phyloP scores from a whole-genome alignment of 2,888 invertebrate species.

The Dryobotodes eremita region DNA sequence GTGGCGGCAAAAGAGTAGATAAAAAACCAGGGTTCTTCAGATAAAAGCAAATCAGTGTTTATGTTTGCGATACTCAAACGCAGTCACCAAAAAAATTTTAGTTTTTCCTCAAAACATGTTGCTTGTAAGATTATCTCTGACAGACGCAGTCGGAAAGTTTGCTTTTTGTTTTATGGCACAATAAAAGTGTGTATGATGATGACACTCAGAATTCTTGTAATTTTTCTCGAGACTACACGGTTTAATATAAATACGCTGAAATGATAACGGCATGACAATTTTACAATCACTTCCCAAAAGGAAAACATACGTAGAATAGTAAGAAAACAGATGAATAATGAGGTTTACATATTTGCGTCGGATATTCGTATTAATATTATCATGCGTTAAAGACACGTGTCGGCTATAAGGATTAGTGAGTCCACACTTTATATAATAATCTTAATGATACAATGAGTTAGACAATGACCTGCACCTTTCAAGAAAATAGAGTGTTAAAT shows the following conservation, averaged over 20 bases:
- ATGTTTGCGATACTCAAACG: not conserved
- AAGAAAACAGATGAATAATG: constrained; percentile 7
- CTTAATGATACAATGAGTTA: no score
- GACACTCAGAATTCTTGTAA: constrained; percentile 7
- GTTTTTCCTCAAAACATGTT: constrained; percentile 10
- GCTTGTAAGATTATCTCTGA: not conserved
- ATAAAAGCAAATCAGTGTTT: not conserved
- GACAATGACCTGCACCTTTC: no score
- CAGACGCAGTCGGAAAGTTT: constrained; percentile 17
- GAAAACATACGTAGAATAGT: not conserved
- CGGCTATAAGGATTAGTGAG: not conserved
- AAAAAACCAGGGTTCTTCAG: not conserved
- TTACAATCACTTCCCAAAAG: not conserved
- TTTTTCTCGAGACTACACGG: not conserved
- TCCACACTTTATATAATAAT: not conserved
- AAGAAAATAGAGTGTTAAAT: no score
- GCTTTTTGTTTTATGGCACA: constrained; percentile 8
- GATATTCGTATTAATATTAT: constrained; percentile 22
- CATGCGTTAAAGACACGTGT: constrained; percentile 40
- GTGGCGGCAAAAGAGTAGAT: no score
- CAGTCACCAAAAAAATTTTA: not conserved
- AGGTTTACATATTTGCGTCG: not conserved
- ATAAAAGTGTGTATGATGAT: constrained; percentile 24
- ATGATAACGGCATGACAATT: not conserved
- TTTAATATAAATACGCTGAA: not conserved